These are phyloP conservation scores for Lumbricus terrestris DNA, from an alignment of 2,888 invertebrate genomes.

Conservation along the genomic window DNA sequence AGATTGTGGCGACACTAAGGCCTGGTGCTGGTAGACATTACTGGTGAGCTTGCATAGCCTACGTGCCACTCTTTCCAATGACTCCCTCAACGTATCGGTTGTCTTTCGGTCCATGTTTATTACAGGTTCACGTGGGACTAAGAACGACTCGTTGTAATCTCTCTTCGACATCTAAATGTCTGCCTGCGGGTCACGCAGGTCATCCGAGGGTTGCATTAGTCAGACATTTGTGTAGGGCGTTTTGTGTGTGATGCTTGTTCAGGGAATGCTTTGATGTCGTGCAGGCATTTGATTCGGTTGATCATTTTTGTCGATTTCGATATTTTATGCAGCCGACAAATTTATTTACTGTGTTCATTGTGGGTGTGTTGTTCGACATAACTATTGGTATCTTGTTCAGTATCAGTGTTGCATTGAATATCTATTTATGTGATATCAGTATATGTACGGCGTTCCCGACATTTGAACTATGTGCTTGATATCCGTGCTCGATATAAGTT, in stretches of 20 bases:
- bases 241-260: neutral
- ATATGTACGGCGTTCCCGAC: neutral
- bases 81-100: neutral
- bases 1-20: neutral
- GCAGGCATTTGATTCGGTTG: conserved; percentile 3
- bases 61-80: neutral
- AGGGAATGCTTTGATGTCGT: neutral
- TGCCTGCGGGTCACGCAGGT: neutral
- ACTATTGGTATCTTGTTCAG: neutral
- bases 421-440: neutral
- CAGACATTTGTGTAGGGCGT: neutral
- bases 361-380: neutral
- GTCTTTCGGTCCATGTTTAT: neutral
- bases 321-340: neutral
- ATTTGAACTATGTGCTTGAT: neutral
- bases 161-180: neutral
- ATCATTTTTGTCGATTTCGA: neutral
- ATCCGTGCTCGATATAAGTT: too few species aligned
- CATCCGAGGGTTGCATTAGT: neutral
- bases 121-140: neutral
- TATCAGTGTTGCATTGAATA: neutral
- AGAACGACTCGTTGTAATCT: neutral
- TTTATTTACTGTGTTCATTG: too few species aligned
- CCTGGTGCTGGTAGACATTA: neutral
- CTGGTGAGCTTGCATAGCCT: neutral